Base-by-base conservation (phyloP, 2,888 invertebrate species). In the Pollenia angustigena region DNA sequence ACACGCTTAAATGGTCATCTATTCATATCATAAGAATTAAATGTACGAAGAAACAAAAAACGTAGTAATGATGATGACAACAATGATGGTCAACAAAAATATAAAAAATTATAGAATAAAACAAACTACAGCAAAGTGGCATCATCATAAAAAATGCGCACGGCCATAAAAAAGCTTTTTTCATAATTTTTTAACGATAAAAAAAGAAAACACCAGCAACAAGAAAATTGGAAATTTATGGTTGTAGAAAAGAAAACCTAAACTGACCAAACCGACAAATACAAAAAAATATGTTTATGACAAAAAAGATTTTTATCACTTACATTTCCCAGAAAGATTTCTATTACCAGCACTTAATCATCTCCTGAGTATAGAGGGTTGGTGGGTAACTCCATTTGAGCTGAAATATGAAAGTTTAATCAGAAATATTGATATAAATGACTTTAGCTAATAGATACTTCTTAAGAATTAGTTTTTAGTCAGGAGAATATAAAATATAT, bases 121-220 rank as follows among this genome's bases (percentile, higher is more conserved):
- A 79, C 68, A 81, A 81, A 85, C 66, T 72, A 85, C 80, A 83
- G 80, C 64, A 74, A 83, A 87, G 81, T 87, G 80, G 87, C 87
- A 87, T 84, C 84, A 87, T 87, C 85, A 86, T 81, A 88, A 85
- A 87, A 87, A 88, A 78, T 88, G 89, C 52, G 76, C 54, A 74
- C 71, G 88, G 88, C 89, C 88, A 91, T 91, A 92, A 92, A 92
- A 91, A 92, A 92, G 91, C 91, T 91, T 92, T 88, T 92, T 91
- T 92, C 92, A 92, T 92, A 92, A 92, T 92, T 92, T 92, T 90
- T 86, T 88, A 86, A 79, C 82, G 79, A 81, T 81, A 80, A 71
- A 78, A 81, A 11, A 40, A 68, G 18, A 11, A 50, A 42, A 71
- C 54, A 50, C 54, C 4, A 71, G 44, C 64, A 69, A 58, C 50